A percentile compares a stretch with the other conserved stretches of the same genome.
Conservation (phyloP, 2,888 invertebrate species). For the Leucophora obtusa region DNA sequence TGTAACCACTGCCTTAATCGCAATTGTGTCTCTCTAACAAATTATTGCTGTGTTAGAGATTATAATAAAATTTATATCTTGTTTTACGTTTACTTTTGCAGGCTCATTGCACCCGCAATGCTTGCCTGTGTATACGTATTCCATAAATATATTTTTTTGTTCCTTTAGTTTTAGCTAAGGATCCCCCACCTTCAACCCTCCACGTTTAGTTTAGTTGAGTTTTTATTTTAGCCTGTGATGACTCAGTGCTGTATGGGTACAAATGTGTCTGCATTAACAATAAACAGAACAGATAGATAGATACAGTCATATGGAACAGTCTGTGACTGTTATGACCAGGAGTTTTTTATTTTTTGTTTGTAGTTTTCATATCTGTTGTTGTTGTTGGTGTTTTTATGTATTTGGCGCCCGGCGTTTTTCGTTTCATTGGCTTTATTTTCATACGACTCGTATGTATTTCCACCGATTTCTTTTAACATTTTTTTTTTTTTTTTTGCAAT, state of each 20-base stretch:
- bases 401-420: conserved; percentile 58
- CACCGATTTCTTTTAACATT: conserved; percentile 33
- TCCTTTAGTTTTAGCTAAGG: conserved; percentile 20
- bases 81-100: no score
- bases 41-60: conserved; percentile 24
- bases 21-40: conserved; percentile 18
- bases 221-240: conserved; percentile 19
- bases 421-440: conserved; percentile 21
- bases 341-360: conserved; percentile 23
- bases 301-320: conserved; percentile 23
- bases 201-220: conserved; percentile 16
- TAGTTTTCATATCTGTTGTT: conserved; percentile 17
- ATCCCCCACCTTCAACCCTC: conserved; percentile 14
- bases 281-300: conserved; percentile 7
- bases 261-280: conserved; percentile 43
- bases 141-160: neutral
- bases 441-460: conserved; percentile 10
- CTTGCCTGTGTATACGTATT: neutral
- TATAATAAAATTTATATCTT: conserved; percentile 31
- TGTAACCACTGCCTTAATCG: no score
- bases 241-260: conserved; percentile 29
- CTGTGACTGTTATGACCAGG: conserved; percentile 41
- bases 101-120: conserved; percentile 36
- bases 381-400: conserved; percentile 15
- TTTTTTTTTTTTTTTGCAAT: conserved; percentile 3